Conservation (phyloP, 2,113 vertebrate species). For the Nothobranchius furzeri region DNA sequence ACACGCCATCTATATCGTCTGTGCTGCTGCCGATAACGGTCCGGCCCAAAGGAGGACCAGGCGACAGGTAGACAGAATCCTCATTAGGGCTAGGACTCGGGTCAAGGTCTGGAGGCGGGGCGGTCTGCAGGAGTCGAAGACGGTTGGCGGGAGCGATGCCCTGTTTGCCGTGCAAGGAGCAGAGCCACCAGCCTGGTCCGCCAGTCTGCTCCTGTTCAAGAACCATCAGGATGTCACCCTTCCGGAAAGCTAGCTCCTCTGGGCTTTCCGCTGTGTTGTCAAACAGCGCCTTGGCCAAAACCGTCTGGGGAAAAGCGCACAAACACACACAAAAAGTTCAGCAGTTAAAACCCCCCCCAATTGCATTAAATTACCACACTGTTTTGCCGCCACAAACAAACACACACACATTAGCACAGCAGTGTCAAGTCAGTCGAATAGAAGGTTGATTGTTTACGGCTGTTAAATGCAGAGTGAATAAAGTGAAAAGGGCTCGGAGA, state of each 20-base stretch:
- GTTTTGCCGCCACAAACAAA: conserved; percentile 33
- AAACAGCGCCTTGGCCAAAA: conserved; percentile 89
- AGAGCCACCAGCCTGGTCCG: conserved; percentile 87
- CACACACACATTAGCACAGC: conserved; percentile 42
- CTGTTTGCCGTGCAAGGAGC: conserved; percentile 88
- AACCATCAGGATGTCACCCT: conserved; percentile 91
- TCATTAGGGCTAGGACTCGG: conserved; percentile 9
- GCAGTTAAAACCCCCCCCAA: conserved; percentile 9
- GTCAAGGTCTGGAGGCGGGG: conserved; percentile 49
- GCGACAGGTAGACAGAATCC: conserved; percentile 71
- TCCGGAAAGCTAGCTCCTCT: conserved; percentile 90
- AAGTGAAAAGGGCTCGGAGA: conserved; percentile 37
- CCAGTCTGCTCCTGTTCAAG: conserved; percentile 82
- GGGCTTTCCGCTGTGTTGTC: conserved; percentile 91
- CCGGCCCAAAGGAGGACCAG: conserved; percentile 45
- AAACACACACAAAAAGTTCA: conserved; percentile 13
- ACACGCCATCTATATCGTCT: conserved; percentile 73
- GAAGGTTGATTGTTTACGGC: conserved; percentile 51
- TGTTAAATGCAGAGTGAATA: conserved; percentile 46
- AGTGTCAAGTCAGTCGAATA: conserved; percentile 26
- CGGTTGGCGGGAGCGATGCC: conserved; percentile 91
- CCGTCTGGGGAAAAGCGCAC: conserved; percentile 75
- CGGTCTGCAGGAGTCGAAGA: conserved; percentile 83
- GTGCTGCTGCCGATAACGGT: conserved; percentile 29
- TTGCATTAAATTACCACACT: conserved; percentile 5